Base-by-base conservation (phyloP, 1,140 invertebrate species). In the Penaeus chinensis region DNA sequence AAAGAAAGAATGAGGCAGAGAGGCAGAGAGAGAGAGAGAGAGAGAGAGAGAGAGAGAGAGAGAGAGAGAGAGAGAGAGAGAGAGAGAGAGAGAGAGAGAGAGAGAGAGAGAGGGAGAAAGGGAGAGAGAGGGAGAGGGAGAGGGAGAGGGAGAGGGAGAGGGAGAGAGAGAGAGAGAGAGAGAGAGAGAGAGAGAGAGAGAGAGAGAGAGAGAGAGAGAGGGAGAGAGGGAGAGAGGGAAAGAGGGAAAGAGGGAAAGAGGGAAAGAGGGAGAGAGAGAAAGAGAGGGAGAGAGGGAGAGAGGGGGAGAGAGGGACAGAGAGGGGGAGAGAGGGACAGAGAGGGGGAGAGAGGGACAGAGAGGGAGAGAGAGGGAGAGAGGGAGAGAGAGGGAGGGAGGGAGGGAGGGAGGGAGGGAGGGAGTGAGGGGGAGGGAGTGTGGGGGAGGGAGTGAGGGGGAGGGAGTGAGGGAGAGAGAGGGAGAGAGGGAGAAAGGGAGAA, bases 301-400 rank as follows among this genome's bases (percentile, higher is more conserved):
- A 69, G 66, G 22, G 66, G 22, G 66, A 69, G 66, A 69, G 66
- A 69, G 66, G 22, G 66, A 69, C 16, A 69, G 66, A 69, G 66
- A 69, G 66, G 22, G 66, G 22, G 66, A 69, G 66, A 22, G 22
- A 22, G 18, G 22, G 66, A 69, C n/a, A 69, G 66, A 69, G 66
- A 69, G 66, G 27, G 66, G 27, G 66, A 69, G 66, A 69, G 66
- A 69, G 66, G 27, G 10, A 69, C 22, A 69, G 66, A 69, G 65
- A 69, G 66, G 27, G 66, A 69, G 66, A 69, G 66, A 69, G 66
- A 69, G 66, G 27, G 66, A 69, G 66, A 69, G 66, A 69, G 66
- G 27, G 66, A 69, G 66, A 69, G 66, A 69, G 66, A 69, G 66
- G 27, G 66, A 69, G 66, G 27, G 66, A 69, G 66, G 27, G 66